phyloP scores from a whole-genome alignment of 1,140 invertebrate genomes.

The Pogonognathellus flavescens region DNA sequence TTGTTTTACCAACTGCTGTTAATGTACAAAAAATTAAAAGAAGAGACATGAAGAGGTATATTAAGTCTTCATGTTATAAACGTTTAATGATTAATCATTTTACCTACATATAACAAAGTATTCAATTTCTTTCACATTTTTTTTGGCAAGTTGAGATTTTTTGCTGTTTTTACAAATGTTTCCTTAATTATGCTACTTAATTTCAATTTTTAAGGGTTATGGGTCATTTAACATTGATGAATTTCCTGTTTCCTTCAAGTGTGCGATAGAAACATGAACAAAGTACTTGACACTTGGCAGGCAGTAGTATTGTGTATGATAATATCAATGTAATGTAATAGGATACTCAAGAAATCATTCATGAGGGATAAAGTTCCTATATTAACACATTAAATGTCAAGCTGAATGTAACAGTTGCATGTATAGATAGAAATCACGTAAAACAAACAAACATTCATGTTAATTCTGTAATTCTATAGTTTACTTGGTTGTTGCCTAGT shows the following conservation, averaged over 20 bases:
- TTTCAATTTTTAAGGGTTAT: background rate
- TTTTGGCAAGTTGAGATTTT: background rate
- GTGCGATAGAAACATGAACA: background rate
- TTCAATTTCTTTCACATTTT: too few species aligned
- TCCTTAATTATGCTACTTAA: constrained; percentile 17
- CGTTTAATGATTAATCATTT: too few species aligned
- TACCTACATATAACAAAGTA: too few species aligned
- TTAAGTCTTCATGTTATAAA: too few species aligned
- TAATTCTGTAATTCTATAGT: background rate
- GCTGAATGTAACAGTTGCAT: background rate
- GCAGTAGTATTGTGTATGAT: background rate
- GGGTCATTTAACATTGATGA: background rate
- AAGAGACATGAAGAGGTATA: too few species aligned
- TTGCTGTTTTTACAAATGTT: background rate
- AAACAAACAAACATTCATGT: constrained; percentile 33
- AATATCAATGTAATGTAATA: background rate
- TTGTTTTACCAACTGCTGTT: too few species aligned
- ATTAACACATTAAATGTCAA: too few species aligned
- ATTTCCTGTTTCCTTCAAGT: constrained; percentile 16
- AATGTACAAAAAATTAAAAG: too few species aligned
- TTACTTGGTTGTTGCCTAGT: background rate
- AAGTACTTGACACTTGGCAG: background rate
- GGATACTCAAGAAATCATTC: too few species aligned
- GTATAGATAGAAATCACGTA: background rate
- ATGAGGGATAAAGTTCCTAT: too few species aligned